Percentiles rank a stretch among this genome's conserved stretches.
phyloP scores from a whole-genome alignment of 2,797 vertebrate species.

The Glyptemys insculpta region DNA sequence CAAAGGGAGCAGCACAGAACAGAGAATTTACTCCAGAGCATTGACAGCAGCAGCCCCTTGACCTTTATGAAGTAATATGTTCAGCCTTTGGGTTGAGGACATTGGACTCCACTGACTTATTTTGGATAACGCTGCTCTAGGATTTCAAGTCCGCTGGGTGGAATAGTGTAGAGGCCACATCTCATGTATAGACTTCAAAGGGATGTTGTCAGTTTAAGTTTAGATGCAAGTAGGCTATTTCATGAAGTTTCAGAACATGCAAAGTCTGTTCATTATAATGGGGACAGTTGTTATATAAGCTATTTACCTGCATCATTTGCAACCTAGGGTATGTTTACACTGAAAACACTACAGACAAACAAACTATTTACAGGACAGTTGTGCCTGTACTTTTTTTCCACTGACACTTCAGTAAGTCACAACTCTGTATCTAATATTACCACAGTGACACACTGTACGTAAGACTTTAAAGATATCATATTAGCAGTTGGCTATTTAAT shows the following conservation, averaged over 20 bases:
- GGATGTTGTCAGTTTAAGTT: not conserved
- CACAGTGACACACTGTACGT: not conserved
- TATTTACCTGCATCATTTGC: not conserved
- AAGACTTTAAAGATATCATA: not conserved
- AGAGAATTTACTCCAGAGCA: not conserved
- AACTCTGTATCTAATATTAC: not conserved
- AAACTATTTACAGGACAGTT: not conserved
- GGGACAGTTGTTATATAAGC: not conserved
- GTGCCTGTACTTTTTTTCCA: not conserved
- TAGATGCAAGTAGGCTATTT: not conserved
- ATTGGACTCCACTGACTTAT: not conserved
- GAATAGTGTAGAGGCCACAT: not conserved
- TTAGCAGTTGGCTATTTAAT: not conserved
- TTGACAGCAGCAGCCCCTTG: not conserved
- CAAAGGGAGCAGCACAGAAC: not conserved
- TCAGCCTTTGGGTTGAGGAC: not conserved
- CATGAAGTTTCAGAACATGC: not conserved
- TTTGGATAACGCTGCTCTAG: not conserved
- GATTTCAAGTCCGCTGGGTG: not conserved
- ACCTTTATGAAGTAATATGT: not conserved
- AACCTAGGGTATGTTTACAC: not conserved
- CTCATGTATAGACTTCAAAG: not conserved
- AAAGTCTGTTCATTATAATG: not conserved
- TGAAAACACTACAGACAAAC: not conserved
- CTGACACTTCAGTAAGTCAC: not conserved